Percentiles rank a stretch among this genome's conserved stretches.
phyloP scores from a whole-genome alignment of 30 jellyfish, hydroid and myxozoan genomes.

The Aurelia aurita complex sp. Pacific region DNA sequence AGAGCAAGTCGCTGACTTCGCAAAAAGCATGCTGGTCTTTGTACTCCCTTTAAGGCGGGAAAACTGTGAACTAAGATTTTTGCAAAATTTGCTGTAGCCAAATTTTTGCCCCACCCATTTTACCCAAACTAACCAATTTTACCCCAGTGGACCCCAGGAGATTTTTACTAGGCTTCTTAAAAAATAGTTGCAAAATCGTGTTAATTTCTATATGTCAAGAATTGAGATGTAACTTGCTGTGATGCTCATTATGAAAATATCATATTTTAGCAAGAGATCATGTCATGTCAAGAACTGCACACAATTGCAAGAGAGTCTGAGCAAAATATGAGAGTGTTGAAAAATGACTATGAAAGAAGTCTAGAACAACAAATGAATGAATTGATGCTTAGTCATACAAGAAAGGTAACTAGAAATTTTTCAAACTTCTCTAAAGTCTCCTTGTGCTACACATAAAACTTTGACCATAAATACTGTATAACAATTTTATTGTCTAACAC shows the following conservation, averaged over 20 bases:
- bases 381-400: not conserved
- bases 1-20: too few species aligned
- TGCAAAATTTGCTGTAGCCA: too few species aligned
- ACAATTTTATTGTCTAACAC: too few species aligned
- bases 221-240: not conserved
- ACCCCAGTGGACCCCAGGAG: not conserved
- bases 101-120: too few species aligned
- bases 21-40: too few species aligned
- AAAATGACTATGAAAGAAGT: not conserved
- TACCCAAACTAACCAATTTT: not conserved
- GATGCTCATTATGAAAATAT: not conserved
- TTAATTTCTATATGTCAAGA: not conserved
- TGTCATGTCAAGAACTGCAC: slow-evolving; percentile 72
- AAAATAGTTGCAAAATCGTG: not conserved
- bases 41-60: too few species aligned
- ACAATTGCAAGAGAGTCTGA: slow-evolving; percentile 47
- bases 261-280: slow-evolving; percentile 31
- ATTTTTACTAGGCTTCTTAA: too few species aligned
- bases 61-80: too few species aligned
- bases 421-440: too few species aligned
- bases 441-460: too few species aligned
- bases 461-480: too few species aligned
- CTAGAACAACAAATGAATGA: slow-evolving; percentile 3
- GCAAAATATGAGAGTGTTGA: slow-evolving; percentile 5
- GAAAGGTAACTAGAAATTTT: not conserved